These are phyloP conservation scores for Oegoconia quadripuncta DNA, from an alignment of 2,888 invertebrate genomes.

Conservation along the genomic window DNA sequence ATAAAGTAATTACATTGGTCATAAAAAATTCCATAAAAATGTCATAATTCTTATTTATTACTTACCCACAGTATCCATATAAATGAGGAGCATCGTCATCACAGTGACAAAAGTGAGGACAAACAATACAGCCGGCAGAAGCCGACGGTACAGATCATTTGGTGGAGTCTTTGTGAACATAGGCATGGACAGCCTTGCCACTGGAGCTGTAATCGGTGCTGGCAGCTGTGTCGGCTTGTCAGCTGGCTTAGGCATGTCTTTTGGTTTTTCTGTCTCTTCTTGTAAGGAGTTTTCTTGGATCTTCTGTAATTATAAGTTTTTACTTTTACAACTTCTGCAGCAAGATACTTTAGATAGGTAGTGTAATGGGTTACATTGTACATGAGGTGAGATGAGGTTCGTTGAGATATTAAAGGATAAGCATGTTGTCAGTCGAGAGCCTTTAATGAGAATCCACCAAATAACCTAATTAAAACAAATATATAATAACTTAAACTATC, in stretches of 20 bases:
- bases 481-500: too few species aligned
- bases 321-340: neutral
- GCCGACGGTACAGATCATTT: slow-evolving; percentile 65
- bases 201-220: slow-evolving; percentile 24
- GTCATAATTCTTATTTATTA: too few species aligned
- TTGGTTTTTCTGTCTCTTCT: slow-evolving; percentile 34
- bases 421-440: too few species aligned
- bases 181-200: slow-evolving; percentile 42
- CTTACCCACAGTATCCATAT: slow-evolving; percentile 90
- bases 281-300: slow-evolving; percentile 48
- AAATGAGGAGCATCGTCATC: slow-evolving; percentile 87
- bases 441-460: too few species aligned
- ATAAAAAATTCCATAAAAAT: too few species aligned
- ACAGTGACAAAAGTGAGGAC: slow-evolving; percentile 89
- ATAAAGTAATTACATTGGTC: too few species aligned
- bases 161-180: slow-evolving; percentile 61
- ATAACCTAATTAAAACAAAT: too few species aligned
- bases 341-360: too few species aligned
- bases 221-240: slow-evolving; percentile 28
- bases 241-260: slow-evolving; percentile 30
- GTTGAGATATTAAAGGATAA: too few species aligned
- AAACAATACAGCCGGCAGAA: slow-evolving; percentile 85
- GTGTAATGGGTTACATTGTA: too few species aligned
- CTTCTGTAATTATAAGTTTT: slow-evolving; percentile 38
- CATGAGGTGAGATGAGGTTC: too few species aligned